These are phyloP conservation scores for Tragelaphus buxtoni DNA, from an alignment of 2,113 vertebrate species.

Conservation along the genomic window DNA sequence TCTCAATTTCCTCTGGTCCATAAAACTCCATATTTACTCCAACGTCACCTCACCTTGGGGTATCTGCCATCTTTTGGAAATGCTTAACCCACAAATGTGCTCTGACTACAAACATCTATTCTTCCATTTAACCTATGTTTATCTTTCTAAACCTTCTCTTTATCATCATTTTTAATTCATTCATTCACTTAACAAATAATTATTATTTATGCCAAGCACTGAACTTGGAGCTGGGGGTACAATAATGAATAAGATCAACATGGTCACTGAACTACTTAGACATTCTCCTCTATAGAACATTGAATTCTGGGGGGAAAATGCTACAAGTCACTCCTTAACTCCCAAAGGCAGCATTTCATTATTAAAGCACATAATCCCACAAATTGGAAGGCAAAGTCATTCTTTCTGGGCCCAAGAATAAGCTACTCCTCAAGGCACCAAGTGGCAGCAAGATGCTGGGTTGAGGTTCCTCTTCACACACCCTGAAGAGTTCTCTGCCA, in stretches of 20 bases:
- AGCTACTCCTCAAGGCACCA: background rate
- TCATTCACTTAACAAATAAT: background rate
- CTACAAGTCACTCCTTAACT: background rate
- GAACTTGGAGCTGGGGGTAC: background rate
- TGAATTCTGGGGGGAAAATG: background rate
- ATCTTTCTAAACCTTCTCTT: background rate
- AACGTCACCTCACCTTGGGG: background rate
- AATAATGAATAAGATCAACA: background rate
- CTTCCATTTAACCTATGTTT: background rate
- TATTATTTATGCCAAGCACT: background rate
- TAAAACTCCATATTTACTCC: background rate
- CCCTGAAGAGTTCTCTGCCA: constrained; percentile 71
- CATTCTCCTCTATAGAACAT: background rate
- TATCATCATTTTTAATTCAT: background rate
- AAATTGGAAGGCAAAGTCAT: background rate
- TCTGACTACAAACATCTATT: background rate
- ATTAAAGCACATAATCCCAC: constrained; percentile 53
- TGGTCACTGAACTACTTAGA: background rate
- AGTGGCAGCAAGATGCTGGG: constrained; percentile 69
- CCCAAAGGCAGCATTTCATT: background rate
- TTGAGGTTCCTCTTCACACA: constrained; percentile 63
- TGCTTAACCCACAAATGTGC: background rate
- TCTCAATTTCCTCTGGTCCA: background rate
- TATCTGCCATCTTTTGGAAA: background rate
- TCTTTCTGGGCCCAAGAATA: constrained; percentile 36